Base-by-base conservation (phyloP, 2,797 vertebrate species). In the Oreonectes daqikongensis region DNA sequence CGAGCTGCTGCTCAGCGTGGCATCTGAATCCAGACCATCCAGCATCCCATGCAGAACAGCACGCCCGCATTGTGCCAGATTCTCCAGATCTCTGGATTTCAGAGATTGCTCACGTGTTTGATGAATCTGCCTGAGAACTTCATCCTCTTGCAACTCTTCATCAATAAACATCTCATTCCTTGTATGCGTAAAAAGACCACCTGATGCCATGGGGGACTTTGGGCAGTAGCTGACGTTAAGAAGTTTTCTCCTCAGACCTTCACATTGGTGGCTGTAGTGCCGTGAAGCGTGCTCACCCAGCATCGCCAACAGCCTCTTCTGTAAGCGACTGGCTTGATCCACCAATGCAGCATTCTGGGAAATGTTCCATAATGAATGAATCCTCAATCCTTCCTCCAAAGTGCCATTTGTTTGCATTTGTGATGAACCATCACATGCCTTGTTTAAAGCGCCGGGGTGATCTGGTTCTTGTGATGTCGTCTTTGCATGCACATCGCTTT, bases 1-100 rank as follows among this genome's bases (percentile, higher is more conserved):
- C 75, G 96, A 97, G 90, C 96, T 97, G 90, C 96, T 97, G 90
- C 94, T 96, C 77, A 91, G 94, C 0, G 97, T 98, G 77, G 93
- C 95, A 70, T 99, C 97, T 0, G 96, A 98, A 90, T 98, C 97
- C 89, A 97, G 84, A 75, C 88, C 91, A 77, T 92, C 90, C 90
- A 95, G 91, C 75, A 95, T 87, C 0, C 86, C 89, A 63, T 88
- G 91, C 78, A 98, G 87, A 74, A 95, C 84, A 28, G 87, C 89
- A 84, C 88, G 88, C 63, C 91, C 73, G 79, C 87, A 91, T 75
- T 77, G 84, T 50, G 87, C 91, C 87, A 97, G 95, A 44, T 89
- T 91, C 69, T 84, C 82, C 69, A 97, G 82, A 84, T 95, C 93
- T 30, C 44, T 28, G 60, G 90, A 84, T 11, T 85, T 20, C 26